phyloP scores from a whole-genome alignment of 2,888 invertebrate genomes.

The Tetanocera ferruginea region DNA sequence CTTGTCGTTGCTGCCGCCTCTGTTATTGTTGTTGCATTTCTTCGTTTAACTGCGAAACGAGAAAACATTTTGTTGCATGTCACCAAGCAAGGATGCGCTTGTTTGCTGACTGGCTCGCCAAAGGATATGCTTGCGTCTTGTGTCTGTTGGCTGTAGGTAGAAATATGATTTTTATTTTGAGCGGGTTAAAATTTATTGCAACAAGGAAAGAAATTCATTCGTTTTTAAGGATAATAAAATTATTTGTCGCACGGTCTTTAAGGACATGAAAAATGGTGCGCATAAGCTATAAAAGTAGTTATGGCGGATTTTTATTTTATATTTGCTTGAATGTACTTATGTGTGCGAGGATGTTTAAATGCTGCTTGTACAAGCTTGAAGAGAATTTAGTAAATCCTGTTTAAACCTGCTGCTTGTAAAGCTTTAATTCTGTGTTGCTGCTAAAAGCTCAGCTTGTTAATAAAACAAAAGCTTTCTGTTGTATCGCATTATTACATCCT shows the following conservation, averaged over 20 bases:
- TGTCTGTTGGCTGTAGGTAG: background rate
- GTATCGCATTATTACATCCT: background rate
- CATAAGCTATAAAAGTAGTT: background rate
- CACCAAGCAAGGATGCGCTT: background rate
- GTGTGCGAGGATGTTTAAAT: too few species aligned
- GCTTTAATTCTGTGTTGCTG: background rate
- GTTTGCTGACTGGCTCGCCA: background rate
- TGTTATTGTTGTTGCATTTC: background rate
- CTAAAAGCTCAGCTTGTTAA: constrained; percentile 19
- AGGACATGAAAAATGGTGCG: background rate
- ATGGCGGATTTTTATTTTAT: too few species aligned
- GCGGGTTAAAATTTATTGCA: background rate
- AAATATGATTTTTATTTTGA: background rate
- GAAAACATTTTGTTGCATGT: background rate
- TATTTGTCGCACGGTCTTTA: background rate
- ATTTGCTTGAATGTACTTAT: too few species aligned
- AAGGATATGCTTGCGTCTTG: background rate
- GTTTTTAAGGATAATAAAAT: constrained; percentile 10
- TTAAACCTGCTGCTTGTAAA: background rate
- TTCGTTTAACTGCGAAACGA: background rate
- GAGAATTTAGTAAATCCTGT: too few species aligned
- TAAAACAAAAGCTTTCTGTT: background rate
- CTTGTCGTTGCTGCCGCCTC: background rate
- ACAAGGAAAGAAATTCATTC: background rate
- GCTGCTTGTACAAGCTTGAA: too few species aligned